Base-by-base conservation (phyloP, 1,140 invertebrate genomes). In the Oryzaephilus surinamensis region DNA sequence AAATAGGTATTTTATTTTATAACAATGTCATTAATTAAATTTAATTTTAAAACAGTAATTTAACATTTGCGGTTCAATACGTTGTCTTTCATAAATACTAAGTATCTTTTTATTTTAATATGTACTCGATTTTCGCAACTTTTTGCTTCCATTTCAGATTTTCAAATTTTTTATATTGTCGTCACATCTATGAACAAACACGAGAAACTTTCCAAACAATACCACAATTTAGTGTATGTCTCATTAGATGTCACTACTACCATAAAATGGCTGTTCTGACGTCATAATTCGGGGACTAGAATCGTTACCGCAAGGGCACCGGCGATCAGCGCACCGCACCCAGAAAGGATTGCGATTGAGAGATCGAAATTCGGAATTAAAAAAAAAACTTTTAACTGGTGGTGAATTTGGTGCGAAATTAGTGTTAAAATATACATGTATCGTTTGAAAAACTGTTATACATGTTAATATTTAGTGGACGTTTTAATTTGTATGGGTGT, bases 271-370 rank as follows among this genome's bases (percentile, higher is more conserved):
- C 45, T 26, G 41, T 31, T 45, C 45, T 58, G 56, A 58, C 56
- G 56, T 58, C 56, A 58, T 46, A 45, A 45, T 38, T 50, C 48
- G 47, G 50, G 53, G 55, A 38, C 48, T 50, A 50, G 53, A 58
- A 54, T 58, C 54, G 56, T 56, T 56, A 56, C 48, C 43, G 48
- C 52, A 58, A 52, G 55, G 50, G 50, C 52, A 54, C 51, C 50
- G 50, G 46, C 41, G 37, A 38, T 41, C 34, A 26, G 46, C 41
- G 46, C 43, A 52, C 50, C 50, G 47, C 50, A 52, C 50, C 50
- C 50, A 52, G 38, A 31, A 26, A 42, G 21, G 15, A 32, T 35
- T 41, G 29, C 38, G 18, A 36, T 31, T 41, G 32, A 35, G 39
- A 43, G 36, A 20, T 2, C 17, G 34, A 49, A 50, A 54, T 13